Evolutionary conservation across 2,797 vertebrate genomes (phyloP).

Genomic region (Dallia pectoralis): DNA sequence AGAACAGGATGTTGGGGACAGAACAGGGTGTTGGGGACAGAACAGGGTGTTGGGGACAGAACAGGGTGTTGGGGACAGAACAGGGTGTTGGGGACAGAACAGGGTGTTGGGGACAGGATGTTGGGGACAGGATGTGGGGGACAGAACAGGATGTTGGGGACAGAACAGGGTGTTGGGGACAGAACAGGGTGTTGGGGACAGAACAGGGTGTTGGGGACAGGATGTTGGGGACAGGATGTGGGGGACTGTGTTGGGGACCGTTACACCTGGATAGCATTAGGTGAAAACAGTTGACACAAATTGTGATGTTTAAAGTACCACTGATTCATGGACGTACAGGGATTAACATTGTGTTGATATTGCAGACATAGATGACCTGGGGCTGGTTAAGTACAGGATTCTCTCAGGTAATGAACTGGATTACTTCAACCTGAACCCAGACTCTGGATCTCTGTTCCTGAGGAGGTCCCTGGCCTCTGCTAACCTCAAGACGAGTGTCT

Average conservation of each 20-base stretch:
- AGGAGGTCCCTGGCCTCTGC: slow-evolving; percentile 79
- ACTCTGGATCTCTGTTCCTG: slow-evolving; percentile 87
- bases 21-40: too few relatives aligned
- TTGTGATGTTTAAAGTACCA: too few relatives aligned
- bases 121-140: too few relatives aligned
- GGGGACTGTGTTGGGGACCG: neutral
- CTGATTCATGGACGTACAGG: too few relatives aligned
- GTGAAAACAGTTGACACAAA: too few relatives aligned
- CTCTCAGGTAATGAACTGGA: slow-evolving; percentile 89
- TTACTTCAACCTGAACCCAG: slow-evolving; percentile 84
- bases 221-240: neutral
- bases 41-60: too few relatives aligned
- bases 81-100: too few relatives aligned
- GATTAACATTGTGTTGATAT: neutral
- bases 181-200: neutral
- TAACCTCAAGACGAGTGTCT: slow-evolving; percentile 77
- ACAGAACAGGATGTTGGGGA: too few relatives aligned
- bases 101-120: too few relatives aligned
- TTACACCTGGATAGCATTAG: too few relatives aligned
- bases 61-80: too few relatives aligned
- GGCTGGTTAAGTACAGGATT: slow-evolving; percentile 86
- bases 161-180: neutral
- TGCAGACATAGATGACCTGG: slow-evolving; percentile 88
- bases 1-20: too few relatives aligned
- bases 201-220: neutral